Conservation (phyloP, 2,113 vertebrate species). For the Amia ocellicauda region DNA sequence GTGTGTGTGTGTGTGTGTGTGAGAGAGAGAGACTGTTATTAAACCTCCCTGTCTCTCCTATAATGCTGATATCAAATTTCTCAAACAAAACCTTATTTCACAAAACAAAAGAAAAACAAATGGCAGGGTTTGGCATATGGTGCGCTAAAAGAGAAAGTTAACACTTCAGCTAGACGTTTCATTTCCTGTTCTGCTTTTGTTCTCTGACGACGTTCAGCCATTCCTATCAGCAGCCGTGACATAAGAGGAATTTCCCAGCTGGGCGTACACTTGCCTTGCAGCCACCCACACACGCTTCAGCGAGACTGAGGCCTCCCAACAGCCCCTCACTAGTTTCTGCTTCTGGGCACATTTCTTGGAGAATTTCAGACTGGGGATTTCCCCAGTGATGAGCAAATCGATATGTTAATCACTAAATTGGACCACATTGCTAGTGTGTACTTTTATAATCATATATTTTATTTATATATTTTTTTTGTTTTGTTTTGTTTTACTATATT, state of each 20-base stretch:
- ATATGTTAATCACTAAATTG: background rate
- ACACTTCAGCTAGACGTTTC: background rate
- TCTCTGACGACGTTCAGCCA: slow-evolving; percentile 31
- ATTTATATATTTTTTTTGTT: too few species aligned
- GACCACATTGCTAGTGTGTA: too few species aligned
- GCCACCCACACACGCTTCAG: background rate
- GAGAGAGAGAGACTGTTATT: slow-evolving; percentile 27
- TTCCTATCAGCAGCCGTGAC: slow-evolving; percentile 47
- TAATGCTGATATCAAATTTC: too few species aligned
- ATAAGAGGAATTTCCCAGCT: slow-evolving; percentile 63
- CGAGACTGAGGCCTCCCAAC: background rate
- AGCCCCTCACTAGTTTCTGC: background rate
- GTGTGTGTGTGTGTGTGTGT: background rate
- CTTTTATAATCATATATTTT: too few species aligned
- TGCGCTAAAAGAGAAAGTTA: background rate
- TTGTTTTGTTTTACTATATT: background rate
- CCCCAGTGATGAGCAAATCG: background rate
- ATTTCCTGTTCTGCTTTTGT: slow-evolving; percentile 28
- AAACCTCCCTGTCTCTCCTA: too few species aligned
- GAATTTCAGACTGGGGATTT: slow-evolving; percentile 6
- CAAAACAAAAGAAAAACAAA: background rate
- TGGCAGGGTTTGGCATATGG: background rate
- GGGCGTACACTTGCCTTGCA: slow-evolving; percentile 12
- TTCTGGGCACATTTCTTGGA: background rate
- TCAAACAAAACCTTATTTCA: too few species aligned